Percentiles rank a stretch among this genome's conserved stretches.
phyloP scores from a whole-genome alignment of 2,888 invertebrate species.

The Pachycephus smyrnensis region DNA sequence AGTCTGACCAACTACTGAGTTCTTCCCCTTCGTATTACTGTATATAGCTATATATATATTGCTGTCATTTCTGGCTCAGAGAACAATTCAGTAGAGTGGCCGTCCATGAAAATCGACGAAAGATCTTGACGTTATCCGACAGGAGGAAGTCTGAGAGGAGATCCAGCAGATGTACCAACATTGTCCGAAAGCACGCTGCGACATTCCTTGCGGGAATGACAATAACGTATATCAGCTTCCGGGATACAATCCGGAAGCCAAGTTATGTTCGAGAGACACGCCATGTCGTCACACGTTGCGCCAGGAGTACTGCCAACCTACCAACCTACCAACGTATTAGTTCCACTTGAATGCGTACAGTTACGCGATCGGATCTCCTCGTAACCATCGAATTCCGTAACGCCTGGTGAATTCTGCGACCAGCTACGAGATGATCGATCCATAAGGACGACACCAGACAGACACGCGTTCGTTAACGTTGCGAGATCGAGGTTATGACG shows the following conservation, averaged over 20 bases:
- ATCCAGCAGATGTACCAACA: neutral
- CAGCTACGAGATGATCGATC: neutral
- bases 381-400: neutral
- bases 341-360: neutral
- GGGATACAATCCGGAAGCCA: neutral
- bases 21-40: neutral
- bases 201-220: neutral
- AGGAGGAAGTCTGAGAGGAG: neutral
- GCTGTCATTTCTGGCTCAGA: neutral
- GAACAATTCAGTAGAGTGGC: neutral
- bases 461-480: neutral
- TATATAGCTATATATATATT: neutral
- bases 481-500: neutral
- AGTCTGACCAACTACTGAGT: neutral
- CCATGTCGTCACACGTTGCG: neutral
- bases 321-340: neutral
- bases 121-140: neutral
- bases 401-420: neutral
- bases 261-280: neutral
- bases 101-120: neutral
- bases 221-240: neutral
- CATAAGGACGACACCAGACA: neutral
- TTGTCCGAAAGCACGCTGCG: neutral
- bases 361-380: neutral
- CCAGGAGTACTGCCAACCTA: neutral